Conservation (phyloP, 2,113 vertebrate species). For the Channa maculata region DNA sequence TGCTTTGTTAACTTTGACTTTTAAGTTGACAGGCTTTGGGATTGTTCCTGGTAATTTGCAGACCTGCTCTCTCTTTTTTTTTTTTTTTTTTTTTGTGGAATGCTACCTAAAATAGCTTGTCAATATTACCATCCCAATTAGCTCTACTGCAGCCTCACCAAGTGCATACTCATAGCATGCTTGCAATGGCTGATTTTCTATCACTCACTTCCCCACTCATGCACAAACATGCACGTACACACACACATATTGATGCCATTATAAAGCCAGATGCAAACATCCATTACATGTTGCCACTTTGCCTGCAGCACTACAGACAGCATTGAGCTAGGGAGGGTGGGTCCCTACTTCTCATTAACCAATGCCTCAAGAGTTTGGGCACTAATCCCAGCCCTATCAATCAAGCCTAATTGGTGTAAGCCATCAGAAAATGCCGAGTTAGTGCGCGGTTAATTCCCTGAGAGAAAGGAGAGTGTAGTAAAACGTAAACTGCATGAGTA, state of each 20-base stretch:
- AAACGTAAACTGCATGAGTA: too few species aligned
- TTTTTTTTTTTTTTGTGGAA: neutral
- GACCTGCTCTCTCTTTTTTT: slow-evolving; percentile 1
- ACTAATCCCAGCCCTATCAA: slow-evolving; percentile 46
- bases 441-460: slow-evolving; percentile 28
- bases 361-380: neutral
- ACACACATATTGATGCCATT: slow-evolving; percentile 4
- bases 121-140: neutral
- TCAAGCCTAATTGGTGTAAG: slow-evolving; percentile 49
- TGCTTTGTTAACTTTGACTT: neutral
- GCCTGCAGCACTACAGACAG: slow-evolving; percentile 7
- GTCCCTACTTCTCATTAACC: slow-evolving; percentile 19
- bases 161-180: neutral
- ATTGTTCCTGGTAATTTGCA: slow-evolving; percentile 6
- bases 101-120: neutral
- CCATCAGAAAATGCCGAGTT: slow-evolving; percentile 32
- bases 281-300: slow-evolving; percentile 14
- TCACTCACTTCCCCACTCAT: neutral
- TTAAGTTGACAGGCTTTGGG: neutral
- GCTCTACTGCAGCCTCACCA: too few species aligned
- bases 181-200: neutral
- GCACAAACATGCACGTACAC: neutral
- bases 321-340: neutral
- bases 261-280: slow-evolving; percentile 26
- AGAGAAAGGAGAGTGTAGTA: neutral